Base-by-base conservation (phyloP, 2,888 invertebrate species). In the Callyntrura sp. region DNA sequence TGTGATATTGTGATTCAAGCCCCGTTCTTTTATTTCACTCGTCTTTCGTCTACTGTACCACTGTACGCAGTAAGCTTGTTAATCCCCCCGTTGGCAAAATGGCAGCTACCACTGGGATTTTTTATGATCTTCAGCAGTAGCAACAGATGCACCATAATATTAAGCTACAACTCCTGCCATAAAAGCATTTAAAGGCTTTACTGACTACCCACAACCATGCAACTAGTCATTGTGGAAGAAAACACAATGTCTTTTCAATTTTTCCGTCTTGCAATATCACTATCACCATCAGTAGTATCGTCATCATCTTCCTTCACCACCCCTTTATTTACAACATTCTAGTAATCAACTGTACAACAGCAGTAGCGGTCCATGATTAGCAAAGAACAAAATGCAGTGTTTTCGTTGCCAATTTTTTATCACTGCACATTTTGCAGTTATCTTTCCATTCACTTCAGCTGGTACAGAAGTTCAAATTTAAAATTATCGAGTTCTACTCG, bases 1-100 rank as follows among this genome's bases (percentile, higher is more conserved):
- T 81, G 81, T 81, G 60, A 81, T 83, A 60, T 81, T 81, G 81
- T 81, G 60, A 81, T 83, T 83, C 65, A 83, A 83, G 9, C 68
- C 68, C 65, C 83, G 83, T 83, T 83, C 81, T 43, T 65, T 62
- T 82, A 11, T 57, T 35, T 35, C 35, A 35, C 35, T 82, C n/a
- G n/a, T n/a, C n/a, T n/a, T n/a, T n/a, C n/a, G n/a, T n/a, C n/a
- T n/a, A n/a, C n/a, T 45, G 48, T 25, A n/a, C n/a, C n/a, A n/a
- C n/a, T 81, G 20, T n/a, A n/a, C 12, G 51, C 9, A 35, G 68
- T 35, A 68, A 28, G 35, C 35, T n/a, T 35, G 68, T 68, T 68
- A 35, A 68, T 68, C 23, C 65, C 57, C 81, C 60, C 60, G 43
- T 81, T 62, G 81, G 78, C 78, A 55, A 55, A 28, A 28, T 79